These are phyloP conservation scores for Ceyx cyanopectus DNA, from an alignment of 2,113 vertebrate genomes.

Conservation along the genomic window DNA sequence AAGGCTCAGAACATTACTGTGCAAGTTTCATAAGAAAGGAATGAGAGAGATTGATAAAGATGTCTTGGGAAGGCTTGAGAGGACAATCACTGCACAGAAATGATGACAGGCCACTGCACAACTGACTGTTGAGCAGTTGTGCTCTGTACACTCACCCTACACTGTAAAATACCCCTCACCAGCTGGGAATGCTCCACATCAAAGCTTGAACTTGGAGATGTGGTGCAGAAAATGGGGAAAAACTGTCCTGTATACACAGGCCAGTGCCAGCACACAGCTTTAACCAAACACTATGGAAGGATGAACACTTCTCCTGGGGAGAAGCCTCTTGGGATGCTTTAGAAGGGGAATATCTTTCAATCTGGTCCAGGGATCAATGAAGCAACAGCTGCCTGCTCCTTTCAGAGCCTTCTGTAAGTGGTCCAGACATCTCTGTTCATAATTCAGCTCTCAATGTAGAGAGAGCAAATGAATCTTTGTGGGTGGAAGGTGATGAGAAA, in stretches of 20 bases:
- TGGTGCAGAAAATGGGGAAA: neutral
- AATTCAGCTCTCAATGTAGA: neutral
- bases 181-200: neutral
- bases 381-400: neutral
- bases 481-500: neutral
- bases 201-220: neutral
- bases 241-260: neutral
- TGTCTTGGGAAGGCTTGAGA: neutral
- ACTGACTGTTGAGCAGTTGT: slow-evolving; percentile 11
- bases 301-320: neutral
- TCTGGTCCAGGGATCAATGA: neutral
- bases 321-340: neutral
- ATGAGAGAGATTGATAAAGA: slow-evolving; percentile 8
- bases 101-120: neutral
- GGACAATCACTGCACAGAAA: slow-evolving; percentile 3
- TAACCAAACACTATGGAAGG: neutral
- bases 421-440: neutral
- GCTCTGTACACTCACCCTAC: neutral
- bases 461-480: neutral
- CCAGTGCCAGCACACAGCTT: neutral
- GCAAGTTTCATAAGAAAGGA: slow-evolving; percentile 2
- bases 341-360: neutral
- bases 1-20: neutral
- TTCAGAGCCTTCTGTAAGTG: neutral
- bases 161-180: neutral